These are phyloP conservation scores for Stenichneumon culpator DNA, from an alignment of 2,888 invertebrate genomes.

Conservation along the genomic window DNA sequence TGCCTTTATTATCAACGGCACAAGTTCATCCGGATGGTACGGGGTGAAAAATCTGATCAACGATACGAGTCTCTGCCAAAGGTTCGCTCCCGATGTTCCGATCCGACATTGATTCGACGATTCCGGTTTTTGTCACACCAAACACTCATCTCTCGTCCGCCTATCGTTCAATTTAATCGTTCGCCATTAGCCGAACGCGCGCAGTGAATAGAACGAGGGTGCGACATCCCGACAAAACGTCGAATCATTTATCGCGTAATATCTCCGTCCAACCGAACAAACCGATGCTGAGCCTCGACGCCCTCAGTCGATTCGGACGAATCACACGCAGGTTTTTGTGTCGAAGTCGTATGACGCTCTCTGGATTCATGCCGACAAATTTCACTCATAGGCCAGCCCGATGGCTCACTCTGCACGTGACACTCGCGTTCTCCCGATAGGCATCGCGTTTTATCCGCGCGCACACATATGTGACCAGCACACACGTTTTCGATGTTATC, in stretches of 20 bases:
- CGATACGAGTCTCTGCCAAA: no score
- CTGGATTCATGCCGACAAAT: neutral
- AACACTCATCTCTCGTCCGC: neutral
- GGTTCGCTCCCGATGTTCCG: no score
- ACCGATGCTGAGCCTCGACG: neutral
- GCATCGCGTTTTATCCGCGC: neutral
- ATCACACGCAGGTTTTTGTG: neutral
- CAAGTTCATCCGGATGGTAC: no score
- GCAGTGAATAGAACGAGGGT: neutral
- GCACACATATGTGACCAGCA: neutral
- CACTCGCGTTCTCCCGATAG: neutral
- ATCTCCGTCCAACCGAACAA: neutral
- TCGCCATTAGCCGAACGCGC: neutral
- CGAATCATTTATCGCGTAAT: constrained; percentile 1
- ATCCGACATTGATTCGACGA: no score
- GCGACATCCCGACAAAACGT: neutral
- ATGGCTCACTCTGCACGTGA: neutral
- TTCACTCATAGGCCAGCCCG: neutral
- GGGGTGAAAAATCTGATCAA: no score
- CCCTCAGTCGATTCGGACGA: neutral
- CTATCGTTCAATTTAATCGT: neutral
- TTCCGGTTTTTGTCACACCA: neutral
- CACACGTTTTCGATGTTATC: constrained; percentile 20
- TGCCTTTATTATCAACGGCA: neutral
- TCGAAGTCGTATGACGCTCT: neutral